phyloP scores from a whole-genome alignment of 2,888 invertebrate species.

The Hoplodrina blanda region DNA sequence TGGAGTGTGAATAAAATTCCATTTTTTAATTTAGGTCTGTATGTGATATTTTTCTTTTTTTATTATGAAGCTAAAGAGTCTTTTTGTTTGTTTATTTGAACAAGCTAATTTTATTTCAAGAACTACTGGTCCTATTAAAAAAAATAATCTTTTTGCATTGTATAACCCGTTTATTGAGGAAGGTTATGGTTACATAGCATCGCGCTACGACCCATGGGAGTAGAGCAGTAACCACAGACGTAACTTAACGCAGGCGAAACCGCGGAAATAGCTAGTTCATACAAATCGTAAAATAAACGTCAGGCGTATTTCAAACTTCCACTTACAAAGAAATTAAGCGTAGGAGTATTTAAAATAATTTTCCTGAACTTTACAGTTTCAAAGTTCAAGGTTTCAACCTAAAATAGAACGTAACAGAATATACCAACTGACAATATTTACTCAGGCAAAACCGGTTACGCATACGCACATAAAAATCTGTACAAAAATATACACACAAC shows the following conservation, averaged over 20 bases:
- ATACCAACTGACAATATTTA: conserved; percentile 18
- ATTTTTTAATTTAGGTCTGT: conserved; percentile 7
- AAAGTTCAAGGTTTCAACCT: conserved; percentile 11
- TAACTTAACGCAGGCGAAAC: too few species aligned
- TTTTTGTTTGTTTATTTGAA: too few species aligned
- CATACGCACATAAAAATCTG: neutral
- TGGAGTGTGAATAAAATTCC: neutral
- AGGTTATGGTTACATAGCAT: too few species aligned
- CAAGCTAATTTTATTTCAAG: too few species aligned
- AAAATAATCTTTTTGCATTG: too few species aligned
- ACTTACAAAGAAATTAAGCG: neutral
- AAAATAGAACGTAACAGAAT: conserved; percentile 38
- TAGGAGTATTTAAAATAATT: neutral
- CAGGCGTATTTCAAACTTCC: neutral
- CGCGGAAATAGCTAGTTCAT: too few species aligned
- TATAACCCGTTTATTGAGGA: too few species aligned
- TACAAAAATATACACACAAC: neutral
- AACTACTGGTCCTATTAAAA: too few species aligned
- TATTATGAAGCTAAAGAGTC: too few species aligned
- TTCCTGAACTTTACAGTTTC: neutral
- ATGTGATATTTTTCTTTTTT: neutral
- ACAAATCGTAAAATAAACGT: neutral
- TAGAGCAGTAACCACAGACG: too few species aligned
- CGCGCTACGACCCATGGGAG: too few species aligned
- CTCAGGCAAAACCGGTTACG: conserved; percentile 4